phyloP scores from a whole-genome alignment of 92 coral and sea anemone genomes.

The Porites divaricata region DNA sequence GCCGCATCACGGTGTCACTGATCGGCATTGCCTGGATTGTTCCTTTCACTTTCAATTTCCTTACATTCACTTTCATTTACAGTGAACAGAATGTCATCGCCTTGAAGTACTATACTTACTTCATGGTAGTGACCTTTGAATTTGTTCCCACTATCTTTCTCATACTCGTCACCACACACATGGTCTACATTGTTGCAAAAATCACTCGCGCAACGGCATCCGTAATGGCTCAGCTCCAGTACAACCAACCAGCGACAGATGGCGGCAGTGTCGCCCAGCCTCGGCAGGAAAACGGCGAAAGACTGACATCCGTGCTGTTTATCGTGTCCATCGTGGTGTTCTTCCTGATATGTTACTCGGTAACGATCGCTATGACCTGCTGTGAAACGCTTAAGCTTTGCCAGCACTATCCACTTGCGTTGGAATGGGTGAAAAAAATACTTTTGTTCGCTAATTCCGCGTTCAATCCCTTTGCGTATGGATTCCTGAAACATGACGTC shows the following conservation, averaged over 20 bases:
- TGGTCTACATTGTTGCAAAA: conserved; percentile 26
- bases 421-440: not conserved
- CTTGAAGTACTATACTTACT: not conserved
- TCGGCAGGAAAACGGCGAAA: not conserved
- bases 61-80: not conserved
- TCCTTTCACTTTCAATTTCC: not conserved
- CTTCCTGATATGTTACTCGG: conserved; percentile 7
- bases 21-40: conserved; percentile 11
- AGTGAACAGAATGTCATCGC: too few relatives aligned
- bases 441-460: conserved; percentile 16
- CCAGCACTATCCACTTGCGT: too few relatives aligned
- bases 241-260: conserved; percentile 2
- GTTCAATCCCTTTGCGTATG: conserved; percentile 20
- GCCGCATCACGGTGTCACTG: not conserved
- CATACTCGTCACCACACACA: conserved; percentile 7
- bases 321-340: not conserved
- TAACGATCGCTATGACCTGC: not conserved
- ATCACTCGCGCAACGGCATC: conserved; percentile 7
- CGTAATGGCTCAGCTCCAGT: conserved; percentile 1
- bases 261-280: not conserved
- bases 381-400: not conserved
- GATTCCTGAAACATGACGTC: conserved; percentile 14
- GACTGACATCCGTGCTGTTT: not conserved
- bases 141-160: conserved; percentile 3
- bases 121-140: conserved; percentile 4